Evolutionary conservation across 2,888 invertebrate genomes (phyloP).

Genomic region (Latheticus oryzae): DNA sequence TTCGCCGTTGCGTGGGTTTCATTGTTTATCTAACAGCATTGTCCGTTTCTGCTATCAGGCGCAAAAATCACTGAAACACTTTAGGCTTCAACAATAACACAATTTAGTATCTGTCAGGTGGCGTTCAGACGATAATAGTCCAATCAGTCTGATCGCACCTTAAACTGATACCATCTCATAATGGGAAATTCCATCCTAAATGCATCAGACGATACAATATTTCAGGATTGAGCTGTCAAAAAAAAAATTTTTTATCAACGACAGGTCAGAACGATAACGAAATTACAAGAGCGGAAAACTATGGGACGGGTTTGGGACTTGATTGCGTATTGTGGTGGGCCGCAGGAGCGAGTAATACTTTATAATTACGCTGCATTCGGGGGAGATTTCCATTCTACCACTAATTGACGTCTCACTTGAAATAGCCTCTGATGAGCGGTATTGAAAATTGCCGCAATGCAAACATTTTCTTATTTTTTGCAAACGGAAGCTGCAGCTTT

Average conservation of each 20-base stretch:
- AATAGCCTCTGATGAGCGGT: conserved; percentile 35
- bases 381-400: conserved; percentile 27
- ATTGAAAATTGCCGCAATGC: conserved; percentile 29
- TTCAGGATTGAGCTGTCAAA: conserved; percentile 47
- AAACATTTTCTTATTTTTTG: conserved; percentile 23
- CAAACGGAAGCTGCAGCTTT: not conserved
- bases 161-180: conserved; percentile 49
- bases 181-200: conserved; percentile 48
- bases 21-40: conserved; percentile 33
- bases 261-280: conserved; percentile 44
- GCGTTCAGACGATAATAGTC: conserved; percentile 46
- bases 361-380: conserved; percentile 50
- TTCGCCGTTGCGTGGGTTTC: conserved; percentile 19
- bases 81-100: conserved; percentile 46
- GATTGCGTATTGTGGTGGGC: conserved; percentile 57
- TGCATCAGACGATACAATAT: conserved; percentile 40
- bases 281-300: conserved; percentile 54
- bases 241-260: conserved; percentile 25
- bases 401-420: conserved; percentile 40
- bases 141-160: conserved; percentile 50
- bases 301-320: conserved; percentile 44
- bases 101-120: conserved; percentile 49
- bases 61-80: conserved; percentile 38
- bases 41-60: conserved; percentile 30
- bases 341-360: conserved; percentile 48